Evolutionary conservation across 2,888 invertebrate species (phyloP).

Genomic region (Scaptomyza caliginosa): DNA sequence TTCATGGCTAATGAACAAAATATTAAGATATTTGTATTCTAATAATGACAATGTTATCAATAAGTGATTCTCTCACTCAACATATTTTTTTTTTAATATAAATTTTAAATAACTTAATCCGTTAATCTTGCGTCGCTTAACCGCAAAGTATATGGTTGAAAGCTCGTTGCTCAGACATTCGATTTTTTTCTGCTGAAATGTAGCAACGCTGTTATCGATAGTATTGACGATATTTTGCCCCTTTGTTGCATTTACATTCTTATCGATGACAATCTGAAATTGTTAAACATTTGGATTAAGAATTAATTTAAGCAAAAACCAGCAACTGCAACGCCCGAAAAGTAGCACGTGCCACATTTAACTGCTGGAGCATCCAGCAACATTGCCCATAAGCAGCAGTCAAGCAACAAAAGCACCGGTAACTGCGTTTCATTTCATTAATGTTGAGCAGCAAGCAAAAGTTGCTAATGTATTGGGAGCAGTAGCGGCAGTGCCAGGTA

Average conservation of each 20-base stretch:
- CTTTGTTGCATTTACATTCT: constrained; percentile 15
- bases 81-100: background rate
- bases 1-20: background rate
- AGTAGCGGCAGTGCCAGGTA: constrained; percentile 50
- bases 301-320: constrained; percentile 47
- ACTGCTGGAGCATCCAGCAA: background rate
- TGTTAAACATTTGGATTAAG: constrained; percentile 47
- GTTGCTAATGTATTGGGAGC: constrained; percentile 43
- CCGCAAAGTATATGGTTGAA: background rate
- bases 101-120: background rate
- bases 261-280: constrained; percentile 44
- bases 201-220: constrained; percentile 24
- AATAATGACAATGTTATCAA: background rate
- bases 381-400: constrained; percentile 1
- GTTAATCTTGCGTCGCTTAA: constrained; percentile 7
- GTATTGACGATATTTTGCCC: constrained; percentile 4
- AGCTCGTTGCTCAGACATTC: constrained; percentile 11
- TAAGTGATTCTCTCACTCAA: too few relatives aligned
- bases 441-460: constrained; percentile 25
- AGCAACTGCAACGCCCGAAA: constrained; percentile 10
- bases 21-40: background rate
- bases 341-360: constrained; percentile 37
- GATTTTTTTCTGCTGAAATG: background rate
- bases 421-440: constrained; percentile 5
- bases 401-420: background rate